Conservation (phyloP, 1,140 invertebrate genomes). For the Halesus radiatus region DNA sequence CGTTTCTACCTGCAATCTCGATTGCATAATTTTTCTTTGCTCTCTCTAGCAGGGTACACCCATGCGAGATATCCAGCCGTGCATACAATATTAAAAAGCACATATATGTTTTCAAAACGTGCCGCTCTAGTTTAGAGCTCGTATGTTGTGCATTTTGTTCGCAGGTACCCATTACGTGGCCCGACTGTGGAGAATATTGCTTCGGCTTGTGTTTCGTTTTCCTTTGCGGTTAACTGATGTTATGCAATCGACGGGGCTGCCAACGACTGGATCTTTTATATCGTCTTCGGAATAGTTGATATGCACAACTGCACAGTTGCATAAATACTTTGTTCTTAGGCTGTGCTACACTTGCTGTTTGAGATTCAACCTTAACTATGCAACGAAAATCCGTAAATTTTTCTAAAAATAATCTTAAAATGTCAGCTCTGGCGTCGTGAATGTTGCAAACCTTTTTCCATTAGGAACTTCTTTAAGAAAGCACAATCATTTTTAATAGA, state of each 20-base stretch:
- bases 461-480: too few relatives aligned
- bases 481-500: too few relatives aligned
- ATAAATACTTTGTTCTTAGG: too few relatives aligned
- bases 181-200: conserved; percentile 1
- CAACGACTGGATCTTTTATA: neutral
- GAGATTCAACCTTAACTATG: too few relatives aligned
- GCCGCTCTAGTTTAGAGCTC: conserved; percentile 55
- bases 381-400: too few relatives aligned
- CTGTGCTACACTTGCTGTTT: too few relatives aligned
- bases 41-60: neutral
- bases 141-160: conserved; percentile 24
- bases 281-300: neutral
- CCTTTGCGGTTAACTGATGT: conserved; percentile 40
- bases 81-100: conserved; percentile 46
- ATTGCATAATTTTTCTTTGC: conserved; percentile 10
- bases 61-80: neutral
- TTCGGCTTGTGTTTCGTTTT: conserved; percentile 32
- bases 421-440: too few relatives aligned
- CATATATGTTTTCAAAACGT: conserved; percentile 48
- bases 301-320: too few relatives aligned
- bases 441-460: too few relatives aligned
- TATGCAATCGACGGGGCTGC: conserved; percentile 13
- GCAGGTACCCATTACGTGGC: conserved; percentile 20
- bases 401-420: too few relatives aligned
- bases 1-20: neutral